phyloP scores from a whole-genome alignment of 2,888 invertebrate genomes.

The Rhamphomyia laevipes region DNA sequence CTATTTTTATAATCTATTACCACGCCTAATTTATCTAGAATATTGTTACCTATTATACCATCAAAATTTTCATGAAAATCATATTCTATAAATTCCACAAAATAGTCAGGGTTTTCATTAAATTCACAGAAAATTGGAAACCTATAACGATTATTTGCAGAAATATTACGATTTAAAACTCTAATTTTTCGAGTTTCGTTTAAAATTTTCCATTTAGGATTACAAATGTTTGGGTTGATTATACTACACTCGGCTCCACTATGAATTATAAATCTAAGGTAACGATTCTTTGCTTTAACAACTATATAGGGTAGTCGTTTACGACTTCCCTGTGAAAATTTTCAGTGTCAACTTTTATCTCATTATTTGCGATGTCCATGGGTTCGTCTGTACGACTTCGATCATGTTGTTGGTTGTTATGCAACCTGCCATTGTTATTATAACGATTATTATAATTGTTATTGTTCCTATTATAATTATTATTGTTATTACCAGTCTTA shows the following conservation, averaged over 20 bases:
- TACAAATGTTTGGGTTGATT: conserved; percentile 1
- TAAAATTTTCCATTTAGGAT: conserved; percentile 5
- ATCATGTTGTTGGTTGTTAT: neutral
- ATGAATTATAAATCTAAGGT: conserved; percentile 3
- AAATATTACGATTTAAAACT: neutral
- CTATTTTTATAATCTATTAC: neutral
- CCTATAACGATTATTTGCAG: no score
- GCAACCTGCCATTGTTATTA: neutral
- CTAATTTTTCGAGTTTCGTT: neutral
- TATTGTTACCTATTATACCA: conserved; percentile 7
- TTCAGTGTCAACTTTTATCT: neutral
- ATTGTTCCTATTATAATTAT: neutral
- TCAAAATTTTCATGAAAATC: conserved; percentile 4
- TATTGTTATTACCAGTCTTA: neutral
- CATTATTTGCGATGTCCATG: conserved; percentile 3
- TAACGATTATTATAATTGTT: neutral
- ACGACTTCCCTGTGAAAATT: neutral
- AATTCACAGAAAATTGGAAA: conserved; percentile 5
- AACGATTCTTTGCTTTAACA: neutral
- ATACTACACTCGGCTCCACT: conserved; percentile 6
- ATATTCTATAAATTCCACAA: conserved; percentile 4
- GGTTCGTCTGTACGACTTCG: neutral
- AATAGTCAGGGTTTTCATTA: neutral
- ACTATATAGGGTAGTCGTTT: conserved; percentile 8
- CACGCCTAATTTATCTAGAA: neutral